phyloP scores from a whole-genome alignment of 2,888 invertebrate species.

The Drosophila kambysellisi region DNA sequence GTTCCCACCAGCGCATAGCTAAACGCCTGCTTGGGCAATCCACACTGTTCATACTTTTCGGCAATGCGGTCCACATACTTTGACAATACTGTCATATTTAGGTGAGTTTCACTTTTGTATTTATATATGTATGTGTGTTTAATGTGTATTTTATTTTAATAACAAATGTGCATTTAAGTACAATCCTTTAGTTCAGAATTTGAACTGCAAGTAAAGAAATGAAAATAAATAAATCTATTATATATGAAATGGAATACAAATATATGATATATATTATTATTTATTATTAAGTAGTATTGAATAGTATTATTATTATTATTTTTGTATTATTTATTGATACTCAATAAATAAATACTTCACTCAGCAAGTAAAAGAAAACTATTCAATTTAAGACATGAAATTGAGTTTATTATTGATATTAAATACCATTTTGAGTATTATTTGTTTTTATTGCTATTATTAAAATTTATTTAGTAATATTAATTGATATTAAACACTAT shows the following conservation, averaged over 20 bases:
- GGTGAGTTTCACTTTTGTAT: constrained; percentile 6
- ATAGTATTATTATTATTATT: neutral
- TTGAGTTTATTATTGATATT: too few relatives aligned
- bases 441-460: too few relatives aligned
- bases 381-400: too few relatives aligned
- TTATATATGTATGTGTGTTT: neutral
- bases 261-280: neutral
- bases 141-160: neutral
- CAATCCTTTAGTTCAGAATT: neutral
- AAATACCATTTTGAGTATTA: too few relatives aligned
- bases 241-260: neutral
- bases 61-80: constrained; percentile 88
- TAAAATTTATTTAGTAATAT: too few relatives aligned
- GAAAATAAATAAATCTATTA: neutral
- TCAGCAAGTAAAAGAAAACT: too few relatives aligned
- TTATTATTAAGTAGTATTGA: neutral
- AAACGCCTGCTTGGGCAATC: constrained; percentile 87
- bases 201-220: neutral
- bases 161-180: neutral
- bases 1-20: constrained; percentile 88
- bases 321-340: too few relatives aligned
- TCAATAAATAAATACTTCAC: too few relatives aligned
- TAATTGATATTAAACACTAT: too few relatives aligned
- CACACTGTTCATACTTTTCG: constrained; percentile 86
- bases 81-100: constrained; percentile 86